Evolutionary conservation across 2,888 invertebrate genomes (phyloP).

Genomic region (Hypselothyrea guttata): DNA sequence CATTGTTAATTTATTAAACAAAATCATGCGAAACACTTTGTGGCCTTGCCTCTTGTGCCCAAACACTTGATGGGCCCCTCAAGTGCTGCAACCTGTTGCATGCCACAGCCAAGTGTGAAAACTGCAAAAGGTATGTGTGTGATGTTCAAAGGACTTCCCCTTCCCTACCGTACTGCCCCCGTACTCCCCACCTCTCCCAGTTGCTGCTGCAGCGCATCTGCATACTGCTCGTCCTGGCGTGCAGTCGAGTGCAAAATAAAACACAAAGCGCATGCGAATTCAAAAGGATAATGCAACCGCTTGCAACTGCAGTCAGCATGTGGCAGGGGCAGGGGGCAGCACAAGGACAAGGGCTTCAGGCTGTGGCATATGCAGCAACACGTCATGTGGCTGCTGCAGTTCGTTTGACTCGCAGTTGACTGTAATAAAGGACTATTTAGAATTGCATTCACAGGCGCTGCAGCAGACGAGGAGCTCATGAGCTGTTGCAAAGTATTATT

Average conservation of each 20-base stretch:
- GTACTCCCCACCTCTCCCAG: background rate
- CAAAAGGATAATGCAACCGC: slow-evolving; percentile 71
- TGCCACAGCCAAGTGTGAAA: slow-evolving; percentile 65
- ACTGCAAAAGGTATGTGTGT: slow-evolving; percentile 66
- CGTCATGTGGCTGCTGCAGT: slow-evolving; percentile 60
- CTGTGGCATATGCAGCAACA: slow-evolving; percentile 59
- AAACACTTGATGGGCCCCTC: slow-evolving; percentile 33
- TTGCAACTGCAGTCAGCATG: slow-evolving; percentile 57
- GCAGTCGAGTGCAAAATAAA: slow-evolving; percentile 62
- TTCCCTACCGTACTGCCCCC: background rate
- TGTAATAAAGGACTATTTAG: slow-evolving; percentile 78
- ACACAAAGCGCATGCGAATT: slow-evolving; percentile 59
- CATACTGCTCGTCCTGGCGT: slow-evolving; percentile 24
- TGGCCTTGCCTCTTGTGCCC: slow-evolving; percentile 32
- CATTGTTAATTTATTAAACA: slow-evolving; percentile 51
- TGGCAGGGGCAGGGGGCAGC: slow-evolving; percentile 52
- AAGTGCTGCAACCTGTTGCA: slow-evolving; percentile 60
- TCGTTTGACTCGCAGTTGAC: slow-evolving; percentile 76
- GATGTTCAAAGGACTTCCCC: slow-evolving; percentile 28
- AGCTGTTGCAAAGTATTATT: slow-evolving; percentile 42
- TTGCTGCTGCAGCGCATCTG: slow-evolving; percentile 33
- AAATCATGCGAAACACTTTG: slow-evolving; percentile 29
- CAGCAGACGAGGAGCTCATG: slow-evolving; percentile 16
- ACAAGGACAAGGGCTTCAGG: slow-evolving; percentile 9
- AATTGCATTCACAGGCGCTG: slow-evolving; percentile 43